phyloP scores from a whole-genome alignment of 2,797 vertebrate species.

The Sphenodon punctatus region DNA sequence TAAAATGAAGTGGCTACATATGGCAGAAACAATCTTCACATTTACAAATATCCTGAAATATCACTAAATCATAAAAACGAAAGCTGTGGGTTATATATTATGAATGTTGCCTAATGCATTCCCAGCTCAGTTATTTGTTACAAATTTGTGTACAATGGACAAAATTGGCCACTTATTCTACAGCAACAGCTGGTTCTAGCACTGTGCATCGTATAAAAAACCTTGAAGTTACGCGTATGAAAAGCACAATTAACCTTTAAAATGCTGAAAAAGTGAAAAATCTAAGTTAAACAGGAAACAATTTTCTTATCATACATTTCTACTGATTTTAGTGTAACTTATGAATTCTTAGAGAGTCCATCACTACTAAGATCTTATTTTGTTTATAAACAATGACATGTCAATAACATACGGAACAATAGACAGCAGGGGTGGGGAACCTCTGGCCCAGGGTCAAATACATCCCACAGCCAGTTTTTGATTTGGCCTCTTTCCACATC shows the following conservation, averaged over 20 bases:
- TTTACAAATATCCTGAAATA: slow-evolving; percentile 87
- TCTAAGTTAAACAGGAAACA: neutral
- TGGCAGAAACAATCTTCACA: slow-evolving; percentile 83
- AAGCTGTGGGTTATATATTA: slow-evolving; percentile 83
- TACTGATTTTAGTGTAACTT: neutral
- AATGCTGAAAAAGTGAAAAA: slow-evolving; percentile 68
- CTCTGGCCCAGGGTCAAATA: no score
- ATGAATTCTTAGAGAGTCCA: neutral
- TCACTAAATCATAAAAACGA: slow-evolving; percentile 84
- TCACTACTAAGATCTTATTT: neutral
- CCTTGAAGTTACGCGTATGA: slow-evolving; percentile 58
- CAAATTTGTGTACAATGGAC: slow-evolving; percentile 80
- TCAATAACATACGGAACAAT: no score
- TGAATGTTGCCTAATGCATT: slow-evolving; percentile 82
- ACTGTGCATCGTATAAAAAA: slow-evolving; percentile 67
- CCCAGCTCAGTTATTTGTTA: slow-evolving; percentile 82
- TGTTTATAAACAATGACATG: neutral
- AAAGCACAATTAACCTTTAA: slow-evolving; percentile 76
- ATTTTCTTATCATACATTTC: slow-evolving; percentile 2
- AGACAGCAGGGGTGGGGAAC: no score
- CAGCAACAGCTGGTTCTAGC: slow-evolving; percentile 79
- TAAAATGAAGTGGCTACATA: slow-evolving; percentile 90
- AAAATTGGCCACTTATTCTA: slow-evolving; percentile 84
- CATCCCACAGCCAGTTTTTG: no score
- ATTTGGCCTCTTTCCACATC: no score